Base-by-base conservation (phyloP, 2,797 vertebrate species). In the Chloroceryle amazona region DNA sequence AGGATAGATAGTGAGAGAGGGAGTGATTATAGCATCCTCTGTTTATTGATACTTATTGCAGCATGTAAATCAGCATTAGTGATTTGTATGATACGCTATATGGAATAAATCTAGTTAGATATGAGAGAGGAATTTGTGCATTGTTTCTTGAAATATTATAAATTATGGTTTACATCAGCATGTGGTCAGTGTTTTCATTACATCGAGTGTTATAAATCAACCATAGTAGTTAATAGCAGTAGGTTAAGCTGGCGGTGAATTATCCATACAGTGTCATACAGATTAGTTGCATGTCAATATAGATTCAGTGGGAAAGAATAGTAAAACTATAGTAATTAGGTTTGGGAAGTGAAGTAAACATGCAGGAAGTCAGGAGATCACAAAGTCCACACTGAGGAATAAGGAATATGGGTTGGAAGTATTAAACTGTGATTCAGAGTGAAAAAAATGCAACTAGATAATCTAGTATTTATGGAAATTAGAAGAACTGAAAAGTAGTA, bases 371-470 rank as follows among this genome's bases (percentile, higher is more conserved):
- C 33, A 70, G 54, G 35, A 68, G 7, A 73, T 84, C n/a, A 37
- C 44, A 9, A 89, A 66, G 15, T 82, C 51, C 25, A 46, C 7
- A 37, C 7, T 65, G 26, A 88, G 29, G 88, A 9, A 41, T 76
- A 95, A 96, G 25, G 81, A 95, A 60, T 83, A 86, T 66, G 68
- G 70, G 17, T 82, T 94, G 65, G 52, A 92, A 94, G 26, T 79
- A 39, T 41, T 84, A 81, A 93, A 76, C 49, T 81, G 66, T 93
- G 85, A 92, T 93, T 97, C 95, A 95, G n/a, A 52, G 93, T 88
- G 75, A 91, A 97, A 96, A 96, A 95, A 91, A 88, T 19, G 15
- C 81, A 93, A 75, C 41, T 87, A 81, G 66, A 66, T 68, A 94
- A 89, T 95, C 68, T 58, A 61, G 31, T 74, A 72, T 72, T 65